Conservation (phyloP, 2,797 vertebrate species). For the Carapus acus region DNA sequence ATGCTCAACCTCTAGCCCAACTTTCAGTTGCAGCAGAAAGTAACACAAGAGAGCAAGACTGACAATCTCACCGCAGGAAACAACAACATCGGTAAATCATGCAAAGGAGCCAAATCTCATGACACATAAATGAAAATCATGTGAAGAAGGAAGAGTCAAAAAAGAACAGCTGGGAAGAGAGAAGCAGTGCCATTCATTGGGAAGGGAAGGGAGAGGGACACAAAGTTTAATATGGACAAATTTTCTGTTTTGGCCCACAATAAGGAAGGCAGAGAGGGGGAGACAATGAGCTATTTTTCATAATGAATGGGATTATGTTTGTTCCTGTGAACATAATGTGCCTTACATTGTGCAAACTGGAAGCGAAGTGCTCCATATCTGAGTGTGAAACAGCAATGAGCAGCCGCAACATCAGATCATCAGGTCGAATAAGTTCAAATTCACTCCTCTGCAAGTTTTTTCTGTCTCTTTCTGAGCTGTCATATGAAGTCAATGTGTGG, state of each 20-base stretch:
- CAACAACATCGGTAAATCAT: constrained; percentile 14
- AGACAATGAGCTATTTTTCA: constrained; percentile 4
- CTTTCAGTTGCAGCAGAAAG: too few species aligned
- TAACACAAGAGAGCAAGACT: constrained; percentile 15
- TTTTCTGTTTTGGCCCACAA: not conserved
- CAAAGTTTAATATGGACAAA: constrained; percentile 9
- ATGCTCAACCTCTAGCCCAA: too few species aligned
- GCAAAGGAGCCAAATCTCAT: too few species aligned
- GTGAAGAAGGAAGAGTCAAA: too few species aligned
- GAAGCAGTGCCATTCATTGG: not conserved
- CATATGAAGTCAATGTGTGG: constrained; percentile 12
- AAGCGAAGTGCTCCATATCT: too few species aligned
- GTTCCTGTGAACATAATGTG: constrained; percentile 48
- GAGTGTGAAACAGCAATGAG: too few species aligned
- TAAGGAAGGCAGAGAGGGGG: not conserved
- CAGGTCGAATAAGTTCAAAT: constrained; percentile 39
- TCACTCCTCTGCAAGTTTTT: constrained; percentile 27
- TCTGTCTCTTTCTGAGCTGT: not conserved
- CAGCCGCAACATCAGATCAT: too few species aligned
- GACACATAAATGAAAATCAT: constrained; percentile 1
- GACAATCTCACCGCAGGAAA: constrained; percentile 11
- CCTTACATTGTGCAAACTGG: too few species aligned
- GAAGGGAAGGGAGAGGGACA: constrained; percentile 9
- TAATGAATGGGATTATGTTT: constrained; percentile 51
- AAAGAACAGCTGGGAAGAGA: too few species aligned